Percentiles rank a stretch among this genome's conserved stretches.
These are phyloP conservation scores for Lasiurus cinereus DNA, from an alignment of 2,113 vertebrate genomes.

Conservation along the genomic window DNA sequence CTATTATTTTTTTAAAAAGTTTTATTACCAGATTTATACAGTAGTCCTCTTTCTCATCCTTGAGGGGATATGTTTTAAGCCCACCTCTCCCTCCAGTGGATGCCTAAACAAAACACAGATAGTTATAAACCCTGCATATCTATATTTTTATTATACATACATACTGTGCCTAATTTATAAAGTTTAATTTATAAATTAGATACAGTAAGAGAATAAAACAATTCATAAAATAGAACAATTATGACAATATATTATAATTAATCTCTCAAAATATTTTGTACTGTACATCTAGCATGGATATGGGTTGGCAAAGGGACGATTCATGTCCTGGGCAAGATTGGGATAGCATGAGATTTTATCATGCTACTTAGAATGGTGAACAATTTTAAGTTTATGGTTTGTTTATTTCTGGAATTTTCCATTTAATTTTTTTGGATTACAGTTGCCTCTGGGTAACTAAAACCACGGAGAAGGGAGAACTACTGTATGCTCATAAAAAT, in stretches of 20 bases:
- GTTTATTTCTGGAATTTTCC: slow-evolving; percentile 13
- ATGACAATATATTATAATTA: neutral
- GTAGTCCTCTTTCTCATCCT: neutral
- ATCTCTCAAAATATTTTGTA: neutral
- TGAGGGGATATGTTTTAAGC: neutral
- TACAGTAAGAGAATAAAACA: neutral
- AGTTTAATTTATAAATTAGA: neutral
- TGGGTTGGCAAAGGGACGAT: no score
- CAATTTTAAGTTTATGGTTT: neutral
- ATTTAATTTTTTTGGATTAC: neutral
- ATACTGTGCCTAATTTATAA: neutral
- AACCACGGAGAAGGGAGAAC: neutral
- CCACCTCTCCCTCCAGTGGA: no score
- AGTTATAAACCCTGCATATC: neutral
- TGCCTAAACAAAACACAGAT: neutral
- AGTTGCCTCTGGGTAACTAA: neutral
- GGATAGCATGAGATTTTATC: neutral
- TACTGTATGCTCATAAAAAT: slow-evolving; percentile 6
- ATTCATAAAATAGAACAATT: neutral
- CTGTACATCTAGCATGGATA: no score
- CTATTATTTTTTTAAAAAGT: neutral
- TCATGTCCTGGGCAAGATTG: neutral
- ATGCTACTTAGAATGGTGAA: neutral
- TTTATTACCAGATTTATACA: neutral
- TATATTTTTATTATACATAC: neutral